Base-by-base conservation (phyloP, 2,888 invertebrate genomes). In the Ichneumon xanthorius region DNA sequence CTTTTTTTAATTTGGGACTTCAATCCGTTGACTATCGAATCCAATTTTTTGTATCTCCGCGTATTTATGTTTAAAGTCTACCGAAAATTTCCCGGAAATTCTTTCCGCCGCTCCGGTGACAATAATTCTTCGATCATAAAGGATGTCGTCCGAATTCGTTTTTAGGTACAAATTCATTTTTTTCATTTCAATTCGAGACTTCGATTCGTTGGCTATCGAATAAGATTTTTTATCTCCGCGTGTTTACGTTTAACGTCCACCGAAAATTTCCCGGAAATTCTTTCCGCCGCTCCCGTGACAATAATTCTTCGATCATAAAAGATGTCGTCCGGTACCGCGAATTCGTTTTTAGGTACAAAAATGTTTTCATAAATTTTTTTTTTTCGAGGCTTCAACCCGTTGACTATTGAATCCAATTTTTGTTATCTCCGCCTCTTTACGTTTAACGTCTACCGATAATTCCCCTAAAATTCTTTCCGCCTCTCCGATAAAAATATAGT, bases 331-430 rank as follows among this genome's bases (percentile, higher is more conserved):
- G 71, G 45, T 26, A 19, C 4, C 65, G 30, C 22, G 48, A n/a
- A 70, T 40, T 79, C 45, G 55, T 79, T 79, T 40, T 37, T 40
- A 11, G 11, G 7, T 11, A n/a, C n/a, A n/a, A n/a, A n/a, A n/a
- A n/a, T n/a, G n/a, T n/a, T n/a, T n/a, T n/a, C n/a, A n/a, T n/a
- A n/a, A n/a, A n/a, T n/a, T n/a, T n/a, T n/a, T n/a, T n/a, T n/a
- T n/a, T n/a, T n/a, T 40, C 48, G 70, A 48, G 16, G 11, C 40
- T 61, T 30, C 48, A 33, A 67, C 30, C 48, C 4, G 45, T 45
- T 19, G 22, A 33, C 71, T 14, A 33, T 30, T 33, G 55, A 68
- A 19, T 55, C 26, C 14, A 11, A 58, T 76, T 80, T 6, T 53
- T 61, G n/a, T 11, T 40, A 19, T 19, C n/a, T 6, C 6, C 30